Base-by-base conservation (phyloP, 2,888 invertebrate genomes). In the Rhorus exstirpatorius region DNA sequence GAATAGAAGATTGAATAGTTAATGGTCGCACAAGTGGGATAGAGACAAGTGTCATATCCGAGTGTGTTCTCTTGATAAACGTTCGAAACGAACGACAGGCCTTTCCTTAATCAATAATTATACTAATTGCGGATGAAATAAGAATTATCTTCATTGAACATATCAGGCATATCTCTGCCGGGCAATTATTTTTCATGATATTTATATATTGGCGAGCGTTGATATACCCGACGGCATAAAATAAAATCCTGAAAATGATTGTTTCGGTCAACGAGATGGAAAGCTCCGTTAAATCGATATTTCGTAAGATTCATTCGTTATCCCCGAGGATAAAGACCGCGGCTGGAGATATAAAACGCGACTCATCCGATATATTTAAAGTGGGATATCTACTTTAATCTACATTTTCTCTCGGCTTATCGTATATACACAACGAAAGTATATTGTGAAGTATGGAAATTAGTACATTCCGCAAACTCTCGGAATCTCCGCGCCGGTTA, bases 381-480 rank as follows among this genome's bases (percentile, higher is more conserved):
- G 35, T 10, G 24, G 7, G 10, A 55, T 70, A 70, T 70, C 76
- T 8, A 49, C 70, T 81, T 58, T 58, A 65, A 71, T 55, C 17
- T 44, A 31, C 41, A 63, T 78, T 63, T 46, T 63, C 63, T 44
- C 55, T 24, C n/a, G n/a, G n/a, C 17, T 1, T 58, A n/a, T 12
- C n/a, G n/a, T 35, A 60, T 74, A 7, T 51, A 51, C 14, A 38
- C n/a, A 49, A 12, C n/a, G 46, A 38, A n/a, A 51, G 21, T 19
- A 55, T n/a, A n/a, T n/a, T n/a, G 55, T 44, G 51, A 51, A 76
- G 70, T 63, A 81, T 60, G 70, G 35, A 75, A 70, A 81, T 76
- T 76, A 58, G 75, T 65, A 63, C 63, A 76, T 76, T 76, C 35
- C 65, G 38, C 70, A 17, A 49, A 70, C 31, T 70, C 70, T 63